Evolutionary conservation across 2,888 invertebrate genomes (phyloP).

Genomic region (Meloe dianella): DNA sequence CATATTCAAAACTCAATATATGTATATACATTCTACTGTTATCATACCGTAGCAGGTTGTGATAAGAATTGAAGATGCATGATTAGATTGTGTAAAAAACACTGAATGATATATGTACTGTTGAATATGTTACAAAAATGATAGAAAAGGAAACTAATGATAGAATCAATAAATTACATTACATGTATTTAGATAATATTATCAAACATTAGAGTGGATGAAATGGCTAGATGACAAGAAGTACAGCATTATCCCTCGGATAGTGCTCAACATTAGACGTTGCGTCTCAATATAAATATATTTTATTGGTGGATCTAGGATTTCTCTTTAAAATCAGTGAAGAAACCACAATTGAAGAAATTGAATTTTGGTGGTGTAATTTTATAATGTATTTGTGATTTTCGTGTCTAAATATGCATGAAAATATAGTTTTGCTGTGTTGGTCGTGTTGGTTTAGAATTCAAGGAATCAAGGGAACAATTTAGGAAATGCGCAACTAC

Average conservation of each 20-base stretch:
- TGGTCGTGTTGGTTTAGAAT: not conserved
- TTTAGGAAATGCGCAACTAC: not conserved
- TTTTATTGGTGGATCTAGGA: too few species aligned
- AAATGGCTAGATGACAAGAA: too few species aligned
- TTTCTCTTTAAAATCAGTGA: too few species aligned
- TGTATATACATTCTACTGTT: not conserved
- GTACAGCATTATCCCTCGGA: too few species aligned
- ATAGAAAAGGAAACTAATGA: not conserved
- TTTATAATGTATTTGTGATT: not conserved
- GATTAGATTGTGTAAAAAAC: not conserved
- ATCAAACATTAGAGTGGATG: too few species aligned
- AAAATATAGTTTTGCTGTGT: not conserved
- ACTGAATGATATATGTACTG: not conserved
- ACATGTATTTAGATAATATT: not conserved
- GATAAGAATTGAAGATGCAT: not conserved
- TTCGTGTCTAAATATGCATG: too few species aligned
- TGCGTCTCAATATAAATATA: too few species aligned
- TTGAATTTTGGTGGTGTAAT: too few species aligned
- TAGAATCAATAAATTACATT: not conserved
- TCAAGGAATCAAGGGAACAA: not conserved
- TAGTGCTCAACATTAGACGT: too few species aligned
- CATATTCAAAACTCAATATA: constrained; percentile 1
- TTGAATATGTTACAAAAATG: not conserved
- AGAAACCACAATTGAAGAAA: too few species aligned
- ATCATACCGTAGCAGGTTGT: not conserved